phyloP scores from a whole-genome alignment of 30 jellyfish, hydroid and myxozoan species.

The Sanderia malayensis region DNA sequence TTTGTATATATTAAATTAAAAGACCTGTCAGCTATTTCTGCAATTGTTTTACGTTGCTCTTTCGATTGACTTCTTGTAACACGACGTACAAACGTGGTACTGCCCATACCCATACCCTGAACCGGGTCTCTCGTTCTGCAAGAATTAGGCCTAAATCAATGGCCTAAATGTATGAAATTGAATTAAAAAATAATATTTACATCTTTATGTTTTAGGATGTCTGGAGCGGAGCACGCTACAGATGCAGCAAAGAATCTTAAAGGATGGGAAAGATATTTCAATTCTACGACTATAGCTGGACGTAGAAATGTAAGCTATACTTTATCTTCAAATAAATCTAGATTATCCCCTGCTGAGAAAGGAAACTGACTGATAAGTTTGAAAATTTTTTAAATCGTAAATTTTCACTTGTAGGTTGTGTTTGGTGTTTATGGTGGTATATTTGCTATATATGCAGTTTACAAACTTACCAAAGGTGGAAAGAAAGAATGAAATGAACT shows the following conservation, averaged over 20 bases:
- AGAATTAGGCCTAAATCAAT: no score
- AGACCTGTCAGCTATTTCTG: no score
- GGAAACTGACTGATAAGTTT: no score
- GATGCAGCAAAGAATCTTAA: slow-evolving; percentile 67
- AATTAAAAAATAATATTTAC: no score
- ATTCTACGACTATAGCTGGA: slow-evolving; percentile 80
- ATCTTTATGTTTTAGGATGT: slow-evolving; percentile 22
- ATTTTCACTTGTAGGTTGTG: slow-evolving; percentile 43
- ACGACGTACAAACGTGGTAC: no score
- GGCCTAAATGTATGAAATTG: no score
- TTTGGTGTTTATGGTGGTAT: slow-evolving; percentile 59
- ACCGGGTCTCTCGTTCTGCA: no score
- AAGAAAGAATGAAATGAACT: slow-evolving; percentile 5
- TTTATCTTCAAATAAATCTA: not conserved
- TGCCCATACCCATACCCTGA: no score
- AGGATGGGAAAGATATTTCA: slow-evolving; percentile 90
- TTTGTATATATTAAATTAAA: no score
- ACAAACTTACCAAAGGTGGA: slow-evolving; percentile 38
- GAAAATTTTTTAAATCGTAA: no score
- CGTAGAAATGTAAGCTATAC: slow-evolving; percentile 81
- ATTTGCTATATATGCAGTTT: slow-evolving; percentile 49
- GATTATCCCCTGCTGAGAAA: not conserved
- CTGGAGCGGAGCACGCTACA: slow-evolving; percentile 65
- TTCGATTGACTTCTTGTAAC: no score
- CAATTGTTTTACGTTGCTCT: no score